These are phyloP conservation scores for Mantis religiosa DNA, from an alignment of 2,888 invertebrate genomes.

Conservation along the genomic window DNA sequence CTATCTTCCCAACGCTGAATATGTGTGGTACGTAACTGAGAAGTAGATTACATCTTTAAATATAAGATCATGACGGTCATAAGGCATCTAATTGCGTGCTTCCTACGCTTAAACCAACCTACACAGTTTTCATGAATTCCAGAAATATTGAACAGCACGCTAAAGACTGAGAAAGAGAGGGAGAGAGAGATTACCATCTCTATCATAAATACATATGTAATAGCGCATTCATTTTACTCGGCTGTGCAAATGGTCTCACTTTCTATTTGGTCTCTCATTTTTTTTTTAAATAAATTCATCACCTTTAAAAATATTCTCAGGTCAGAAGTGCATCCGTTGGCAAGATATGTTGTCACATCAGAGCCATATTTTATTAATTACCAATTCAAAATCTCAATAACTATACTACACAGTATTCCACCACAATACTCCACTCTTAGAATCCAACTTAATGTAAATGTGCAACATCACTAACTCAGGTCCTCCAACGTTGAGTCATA, in stretches of 20 bases:
- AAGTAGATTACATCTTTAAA: too few relatives aligned
- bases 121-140: not conserved
- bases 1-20: too few relatives aligned
- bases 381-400: too few relatives aligned
- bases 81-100: not conserved
- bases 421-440: too few relatives aligned
- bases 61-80: too few relatives aligned
- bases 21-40: too few relatives aligned
- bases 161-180: not conserved
- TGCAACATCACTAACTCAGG: too few relatives aligned
- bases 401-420: too few relatives aligned
- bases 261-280: not conserved
- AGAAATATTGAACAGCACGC: not conserved
- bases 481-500: too few relatives aligned
- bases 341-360: too few relatives aligned
- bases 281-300: not conserved
- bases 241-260: not conserved
- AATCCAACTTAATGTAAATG: too few relatives aligned
- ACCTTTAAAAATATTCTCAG: not conserved
- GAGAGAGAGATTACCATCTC: not conserved
- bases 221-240: not conserved
- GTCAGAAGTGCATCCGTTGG: not conserved
- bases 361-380: too few relatives aligned
- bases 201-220: not conserved
- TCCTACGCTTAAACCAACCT: not conserved